A percentile compares a stretch with the other conserved stretches of the same genome.
Evolutionary conservation across 2,113 vertebrate species (phyloP).

Genomic region (Gallinago paraguaiae): DNA sequence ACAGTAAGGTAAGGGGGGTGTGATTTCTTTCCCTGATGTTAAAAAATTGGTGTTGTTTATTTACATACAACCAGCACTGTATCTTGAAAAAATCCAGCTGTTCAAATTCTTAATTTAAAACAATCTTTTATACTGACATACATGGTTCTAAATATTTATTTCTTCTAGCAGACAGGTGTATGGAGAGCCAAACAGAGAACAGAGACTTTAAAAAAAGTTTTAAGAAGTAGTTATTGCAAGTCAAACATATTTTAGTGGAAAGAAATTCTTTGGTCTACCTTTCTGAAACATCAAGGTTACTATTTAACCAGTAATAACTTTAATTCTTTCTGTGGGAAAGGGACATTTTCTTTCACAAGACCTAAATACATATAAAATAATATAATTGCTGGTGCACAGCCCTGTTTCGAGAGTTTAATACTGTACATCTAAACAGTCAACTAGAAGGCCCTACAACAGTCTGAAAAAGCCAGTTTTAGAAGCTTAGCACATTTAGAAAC

Average conservation of each 20-base stretch:
- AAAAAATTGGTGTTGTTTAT: neutral
- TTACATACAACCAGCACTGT: neutral
- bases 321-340: neutral
- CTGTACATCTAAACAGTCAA: neutral
- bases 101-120: neutral
- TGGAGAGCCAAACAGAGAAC: neutral
- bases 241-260: neutral
- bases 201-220: fast-evolving
- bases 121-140: neutral
- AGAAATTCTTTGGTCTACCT: neutral
- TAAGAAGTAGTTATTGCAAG: neutral
- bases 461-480: neutral
- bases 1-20: neutral
- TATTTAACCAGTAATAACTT: neutral
- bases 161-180: neutral
- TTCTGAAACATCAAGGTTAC: neutral
- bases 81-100: neutral
- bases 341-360: neutral
- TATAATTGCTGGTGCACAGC: neutral
- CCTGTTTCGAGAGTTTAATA: fast-evolving
- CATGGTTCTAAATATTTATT: neutral
- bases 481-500: neutral
- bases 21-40: no score
- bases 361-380: neutral
- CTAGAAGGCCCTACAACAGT: neutral